Evolutionary conservation across 1,140 invertebrate species (phyloP).

Genomic region (Cydia fagiglandana): DNA sequence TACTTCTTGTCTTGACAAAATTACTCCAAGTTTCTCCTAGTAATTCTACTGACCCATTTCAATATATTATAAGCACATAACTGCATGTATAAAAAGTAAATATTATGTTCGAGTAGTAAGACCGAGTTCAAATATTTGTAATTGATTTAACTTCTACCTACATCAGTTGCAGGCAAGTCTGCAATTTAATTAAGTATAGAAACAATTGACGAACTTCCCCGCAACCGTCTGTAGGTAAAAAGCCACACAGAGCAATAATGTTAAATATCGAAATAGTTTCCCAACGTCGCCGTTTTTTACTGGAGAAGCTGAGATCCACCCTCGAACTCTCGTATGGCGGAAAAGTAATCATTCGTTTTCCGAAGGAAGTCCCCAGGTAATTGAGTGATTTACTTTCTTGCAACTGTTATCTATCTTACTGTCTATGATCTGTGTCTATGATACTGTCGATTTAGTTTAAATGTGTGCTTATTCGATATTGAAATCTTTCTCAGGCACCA

Average conservation of each 20-base stretch:
- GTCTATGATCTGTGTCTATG: background rate
- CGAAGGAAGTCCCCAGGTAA: conserved; percentile 1
- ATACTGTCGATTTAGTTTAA: background rate
- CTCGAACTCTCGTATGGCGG: background rate
- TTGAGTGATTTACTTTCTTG: conserved; percentile 17
- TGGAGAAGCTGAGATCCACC: background rate
- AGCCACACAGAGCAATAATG: background rate
- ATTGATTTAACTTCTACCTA: too few relatives aligned
- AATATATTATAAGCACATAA: too few relatives aligned
- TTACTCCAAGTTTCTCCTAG: too few relatives aligned
- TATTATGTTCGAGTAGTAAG: too few relatives aligned
- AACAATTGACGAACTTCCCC: background rate
- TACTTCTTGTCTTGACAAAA: too few relatives aligned
- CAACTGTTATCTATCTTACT: background rate
- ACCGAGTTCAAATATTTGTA: too few relatives aligned
- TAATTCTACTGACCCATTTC: too few relatives aligned
- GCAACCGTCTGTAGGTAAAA: background rate
- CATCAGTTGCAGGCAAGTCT: too few relatives aligned
- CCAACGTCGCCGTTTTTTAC: conserved; percentile 33
- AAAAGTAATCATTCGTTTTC: conserved; percentile 21
- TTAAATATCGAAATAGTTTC: background rate
- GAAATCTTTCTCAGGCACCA: background rate
- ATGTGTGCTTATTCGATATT: background rate
- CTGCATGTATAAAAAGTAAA: too few relatives aligned
- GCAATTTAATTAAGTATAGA: background rate